These are phyloP conservation scores for Hylyphantes graminicola DNA, from an alignment of 1,140 invertebrate species.

Conservation along the genomic window DNA sequence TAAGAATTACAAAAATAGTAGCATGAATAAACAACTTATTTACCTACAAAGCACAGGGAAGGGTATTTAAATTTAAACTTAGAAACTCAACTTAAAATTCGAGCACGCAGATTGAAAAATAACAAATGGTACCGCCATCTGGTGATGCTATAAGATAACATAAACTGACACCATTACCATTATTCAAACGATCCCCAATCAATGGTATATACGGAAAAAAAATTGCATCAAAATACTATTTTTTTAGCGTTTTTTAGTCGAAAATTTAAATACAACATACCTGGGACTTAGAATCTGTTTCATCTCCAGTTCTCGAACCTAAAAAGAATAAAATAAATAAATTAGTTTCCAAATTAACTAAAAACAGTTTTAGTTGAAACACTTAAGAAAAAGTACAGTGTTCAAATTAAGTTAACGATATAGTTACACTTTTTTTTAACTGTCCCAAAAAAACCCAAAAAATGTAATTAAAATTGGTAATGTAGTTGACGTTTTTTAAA, in stretches of 20 bases:
- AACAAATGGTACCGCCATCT: constrained; percentile 21
- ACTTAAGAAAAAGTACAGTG: background rate
- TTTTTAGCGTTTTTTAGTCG: background rate
- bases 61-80: constrained; percentile 35
- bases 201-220: background rate
- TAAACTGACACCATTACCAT: too few relatives aligned
- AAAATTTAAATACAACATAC: background rate
- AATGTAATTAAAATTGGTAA: too few relatives aligned
- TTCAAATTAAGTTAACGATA: too few relatives aligned
- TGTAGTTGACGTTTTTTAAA: too few relatives aligned
- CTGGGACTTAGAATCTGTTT: constrained; percentile 52
- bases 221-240: background rate
- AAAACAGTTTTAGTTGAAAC: background rate
- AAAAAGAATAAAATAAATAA: background rate
- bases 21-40: background rate
- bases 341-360: background rate
- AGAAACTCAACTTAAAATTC: constrained; percentile 40
- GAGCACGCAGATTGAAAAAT: background rate
- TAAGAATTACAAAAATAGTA: too few relatives aligned
- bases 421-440: too few relatives aligned
- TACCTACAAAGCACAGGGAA: constrained; percentile 5
- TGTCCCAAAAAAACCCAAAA: too few relatives aligned
- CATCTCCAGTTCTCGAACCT: constrained; percentile 53
- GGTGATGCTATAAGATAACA: background rate
- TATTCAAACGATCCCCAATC: too few relatives aligned